phyloP scores from a whole-genome alignment of 2,888 invertebrate genomes.

The Danaus chrysippus region DNA sequence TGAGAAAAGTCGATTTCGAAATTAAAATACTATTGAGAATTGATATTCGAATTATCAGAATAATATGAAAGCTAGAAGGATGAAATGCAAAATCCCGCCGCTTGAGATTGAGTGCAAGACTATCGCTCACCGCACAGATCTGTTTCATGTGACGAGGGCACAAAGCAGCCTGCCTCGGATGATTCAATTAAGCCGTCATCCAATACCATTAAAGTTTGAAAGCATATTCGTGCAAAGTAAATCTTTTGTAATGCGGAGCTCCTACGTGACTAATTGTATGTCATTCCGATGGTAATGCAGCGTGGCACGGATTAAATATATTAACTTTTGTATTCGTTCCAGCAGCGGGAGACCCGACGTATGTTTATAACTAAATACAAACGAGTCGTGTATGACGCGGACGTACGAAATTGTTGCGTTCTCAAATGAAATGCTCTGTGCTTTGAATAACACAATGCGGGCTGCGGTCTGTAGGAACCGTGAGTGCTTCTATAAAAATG shows the following conservation, averaged over 20 bases:
- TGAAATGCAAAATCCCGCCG: background rate
- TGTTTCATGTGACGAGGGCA: constrained; percentile 7
- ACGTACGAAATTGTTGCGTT: too few species aligned
- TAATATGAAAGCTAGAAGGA: too few species aligned
- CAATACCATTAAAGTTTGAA: constrained; percentile 39
- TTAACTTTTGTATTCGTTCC: constrained; percentile 6
- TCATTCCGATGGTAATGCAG: constrained; percentile 23
- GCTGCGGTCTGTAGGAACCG: background rate
- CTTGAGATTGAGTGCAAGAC: background rate
- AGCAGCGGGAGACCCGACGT: background rate
- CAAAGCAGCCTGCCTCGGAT: constrained; percentile 17
- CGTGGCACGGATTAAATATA: constrained; percentile 17
- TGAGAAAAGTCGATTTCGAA: too few species aligned
- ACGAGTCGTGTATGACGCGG: too few species aligned
- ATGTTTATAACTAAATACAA: too few species aligned
- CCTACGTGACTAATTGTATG: constrained; percentile 36
- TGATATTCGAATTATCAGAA: too few species aligned
- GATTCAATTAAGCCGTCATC: constrained; percentile 35
- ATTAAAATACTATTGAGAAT: too few species aligned
- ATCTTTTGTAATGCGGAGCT: constrained; percentile 37
- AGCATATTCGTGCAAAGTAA: constrained; percentile 39
- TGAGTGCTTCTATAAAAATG: background rate
- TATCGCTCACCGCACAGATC: constrained; percentile 7
- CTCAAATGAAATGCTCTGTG: background rate
- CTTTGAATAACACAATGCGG: background rate